Evolutionary conservation across 1,140 invertebrate species (phyloP).

Genomic region (Amphibalanus amphitrite): DNA sequence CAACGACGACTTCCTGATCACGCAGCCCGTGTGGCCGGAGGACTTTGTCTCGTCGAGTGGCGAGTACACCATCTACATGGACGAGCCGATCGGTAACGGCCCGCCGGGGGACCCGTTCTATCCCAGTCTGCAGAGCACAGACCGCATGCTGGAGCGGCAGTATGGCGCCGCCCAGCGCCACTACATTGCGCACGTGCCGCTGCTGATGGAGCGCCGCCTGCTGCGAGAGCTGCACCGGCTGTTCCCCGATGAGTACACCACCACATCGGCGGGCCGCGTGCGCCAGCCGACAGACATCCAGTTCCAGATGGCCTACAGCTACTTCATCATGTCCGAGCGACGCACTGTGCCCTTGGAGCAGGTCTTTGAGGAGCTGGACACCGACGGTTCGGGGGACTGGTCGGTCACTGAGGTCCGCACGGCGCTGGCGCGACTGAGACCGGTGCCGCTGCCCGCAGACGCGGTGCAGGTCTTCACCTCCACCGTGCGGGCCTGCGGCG

Average conservation of each 20-base stretch:
- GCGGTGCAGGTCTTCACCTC: too few relatives aligned
- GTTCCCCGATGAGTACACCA: conserved; percentile 42
- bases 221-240: conserved; percentile 43
- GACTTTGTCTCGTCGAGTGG: conserved; percentile 37
- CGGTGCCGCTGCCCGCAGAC: too few relatives aligned
- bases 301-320: conserved; percentile 64
- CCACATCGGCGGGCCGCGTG: conserved; percentile 48
- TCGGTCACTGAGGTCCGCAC: conserved; percentile 63
- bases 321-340: conserved; percentile 52
- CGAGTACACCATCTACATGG: conserved; percentile 7
- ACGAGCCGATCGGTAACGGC: conserved; percentile 11
- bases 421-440: conserved; percentile 35
- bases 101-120: conserved; percentile 58
- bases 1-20: conserved; percentile 70
- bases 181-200: conserved; percentile 48
- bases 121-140: conserved; percentile 52
- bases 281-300: conserved; percentile 54
- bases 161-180: conserved; percentile 60
- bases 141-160: conserved; percentile 61
- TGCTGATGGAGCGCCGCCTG: conserved; percentile 54
- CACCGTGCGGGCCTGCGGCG: too few relatives aligned
- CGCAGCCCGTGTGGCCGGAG: conserved; percentile 51
- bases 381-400: conserved; percentile 54
- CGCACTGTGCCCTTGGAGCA: conserved; percentile 32
- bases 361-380: conserved; percentile 59